phyloP scores from a whole-genome alignment of 2,888 invertebrate species.

The Galeruca laticollis region DNA sequence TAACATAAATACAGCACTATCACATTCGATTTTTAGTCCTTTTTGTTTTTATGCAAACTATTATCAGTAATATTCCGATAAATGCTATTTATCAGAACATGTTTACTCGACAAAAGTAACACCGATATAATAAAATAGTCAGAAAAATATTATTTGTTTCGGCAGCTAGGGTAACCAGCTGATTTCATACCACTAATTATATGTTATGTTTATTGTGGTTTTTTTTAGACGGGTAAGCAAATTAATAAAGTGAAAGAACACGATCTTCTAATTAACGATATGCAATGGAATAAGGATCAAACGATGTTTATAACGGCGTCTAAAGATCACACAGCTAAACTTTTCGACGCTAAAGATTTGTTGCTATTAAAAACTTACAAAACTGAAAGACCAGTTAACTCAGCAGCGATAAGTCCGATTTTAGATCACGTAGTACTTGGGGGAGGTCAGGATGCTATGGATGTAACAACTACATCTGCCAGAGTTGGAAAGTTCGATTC shows the following conservation, averaged over 20 bases:
- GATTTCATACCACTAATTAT: too few relatives aligned
- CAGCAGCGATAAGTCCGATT: constrained; percentile 96
- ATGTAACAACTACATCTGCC: constrained; percentile 95
- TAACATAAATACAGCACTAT: too few relatives aligned
- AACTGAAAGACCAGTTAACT: constrained; percentile 98
- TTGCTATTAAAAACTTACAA: constrained; percentile 94
- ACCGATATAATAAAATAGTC: too few relatives aligned
- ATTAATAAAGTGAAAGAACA: constrained; percentile 85
- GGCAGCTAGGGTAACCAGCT: too few relatives aligned
- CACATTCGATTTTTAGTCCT: too few relatives aligned
- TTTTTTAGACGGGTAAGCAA: constrained; percentile 81
- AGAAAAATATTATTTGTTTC: too few relatives aligned
- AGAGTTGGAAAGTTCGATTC: constrained; percentile 97
- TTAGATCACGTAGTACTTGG: constrained; percentile 97
- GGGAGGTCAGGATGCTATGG: constrained; percentile 99
- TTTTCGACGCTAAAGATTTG: constrained; percentile 91
- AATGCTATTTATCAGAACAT: too few relatives aligned
- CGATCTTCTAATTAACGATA: constrained; percentile 90
- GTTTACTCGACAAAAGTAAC: too few relatives aligned
- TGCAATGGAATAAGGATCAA: constrained; percentile 93
- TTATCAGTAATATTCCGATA: too few relatives aligned
- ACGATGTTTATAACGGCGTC: constrained; percentile 98
- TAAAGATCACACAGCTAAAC: constrained; percentile 94
- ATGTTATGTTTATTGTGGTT: not conserved
- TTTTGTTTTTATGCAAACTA: too few relatives aligned